Evolutionary conservation across 2,113 vertebrate species (phyloP), one percentile per base, ranked within the genome.

Genomic region (Nicator chloris): DNA sequence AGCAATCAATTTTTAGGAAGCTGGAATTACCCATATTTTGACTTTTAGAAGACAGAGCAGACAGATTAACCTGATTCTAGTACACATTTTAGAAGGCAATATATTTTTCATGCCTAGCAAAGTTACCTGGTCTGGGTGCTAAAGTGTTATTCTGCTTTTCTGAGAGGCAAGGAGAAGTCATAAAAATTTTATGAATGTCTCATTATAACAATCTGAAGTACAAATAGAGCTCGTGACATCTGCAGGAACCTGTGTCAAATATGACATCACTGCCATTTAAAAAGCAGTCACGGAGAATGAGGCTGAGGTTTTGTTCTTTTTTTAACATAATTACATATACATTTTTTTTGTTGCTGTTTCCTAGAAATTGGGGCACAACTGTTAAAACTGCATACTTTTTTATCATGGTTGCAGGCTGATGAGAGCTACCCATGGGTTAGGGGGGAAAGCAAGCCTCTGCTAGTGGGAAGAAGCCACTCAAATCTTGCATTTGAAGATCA

Each of bases 341-440:
- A 23, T 45, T 82, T 79, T 61, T 61, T 78, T 80, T 86, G 31
- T 69, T 80, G 35, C 27, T 21, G 31, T 66, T 92, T 80, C 68
- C 56, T 72, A 86, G 73, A 95, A 96, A 96, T 53, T 94, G 69
- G 80, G 82, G 27, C 92, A 68, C 61, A 71, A 53, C 24, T 83
- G 31, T 61, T 90, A 73, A 73, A 80, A 83, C 23, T 78, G 69
- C 40, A 47, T 33, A 84, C 11, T 68, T 93, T 93, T 80, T 79
- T 35, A 40, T 78, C 56, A 71, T 4, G 49, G 17, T 33, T 88
- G 42, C 56, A 92, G 61, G 50, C 65, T 88, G 76, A 61, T 64
- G 31, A 88, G 42, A 93, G 37, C 44, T 86, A 60, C 53, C 20
- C 31, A 17, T 1, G 2, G 26, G 35, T 53, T 64, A 80, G 24